phyloP scores from a whole-genome alignment of 2,797 vertebrate species.

The Clarias fuscus region DNA sequence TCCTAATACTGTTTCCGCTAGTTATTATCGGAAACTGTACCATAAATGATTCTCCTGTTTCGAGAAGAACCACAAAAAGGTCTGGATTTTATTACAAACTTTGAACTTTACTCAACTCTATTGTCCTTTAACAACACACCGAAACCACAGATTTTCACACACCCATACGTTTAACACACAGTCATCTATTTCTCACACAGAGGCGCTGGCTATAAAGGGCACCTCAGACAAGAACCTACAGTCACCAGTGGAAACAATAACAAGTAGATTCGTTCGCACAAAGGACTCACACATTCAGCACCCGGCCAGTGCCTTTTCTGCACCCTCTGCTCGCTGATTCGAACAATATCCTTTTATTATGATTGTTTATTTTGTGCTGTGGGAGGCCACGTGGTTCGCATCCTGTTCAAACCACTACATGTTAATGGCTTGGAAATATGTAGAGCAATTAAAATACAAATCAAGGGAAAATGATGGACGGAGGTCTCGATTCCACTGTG shows the following conservation, averaged over 20 bases:
- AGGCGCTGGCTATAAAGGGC: slow-evolving; percentile 50
- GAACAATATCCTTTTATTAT: slow-evolving; percentile 63
- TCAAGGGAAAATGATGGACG: slow-evolving; percentile 61
- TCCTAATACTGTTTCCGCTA: slow-evolving; percentile 63
- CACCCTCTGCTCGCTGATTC: slow-evolving; percentile 55
- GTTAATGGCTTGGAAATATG: slow-evolving; percentile 67
- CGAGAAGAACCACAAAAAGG: slow-evolving; percentile 14
- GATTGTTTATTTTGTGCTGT: slow-evolving; percentile 63
- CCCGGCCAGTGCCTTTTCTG: slow-evolving; percentile 46
- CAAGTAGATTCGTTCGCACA: slow-evolving; percentile 64
- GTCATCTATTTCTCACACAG: slow-evolving; percentile 53
- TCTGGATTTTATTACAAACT: not conserved
- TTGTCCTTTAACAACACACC: not conserved
- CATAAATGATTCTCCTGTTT: slow-evolving; percentile 36
- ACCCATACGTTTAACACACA: slow-evolving; percentile 15
- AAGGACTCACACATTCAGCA: slow-evolving; percentile 63
- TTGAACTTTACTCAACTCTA: slow-evolving; percentile 2
- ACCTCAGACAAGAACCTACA: slow-evolving; percentile 59
- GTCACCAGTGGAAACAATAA: slow-evolving; percentile 67
- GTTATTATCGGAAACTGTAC: slow-evolving; percentile 43
- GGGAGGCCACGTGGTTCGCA: slow-evolving; percentile 59
- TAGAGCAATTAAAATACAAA: slow-evolving; percentile 67
- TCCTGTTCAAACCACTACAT: slow-evolving; percentile 62
- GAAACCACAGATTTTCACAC: slow-evolving; percentile 19
- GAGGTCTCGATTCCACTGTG: slow-evolving; percentile 64